Evolutionary conservation across 2,888 invertebrate species (phyloP).

Genomic region (Drosophila meridiana): DNA sequence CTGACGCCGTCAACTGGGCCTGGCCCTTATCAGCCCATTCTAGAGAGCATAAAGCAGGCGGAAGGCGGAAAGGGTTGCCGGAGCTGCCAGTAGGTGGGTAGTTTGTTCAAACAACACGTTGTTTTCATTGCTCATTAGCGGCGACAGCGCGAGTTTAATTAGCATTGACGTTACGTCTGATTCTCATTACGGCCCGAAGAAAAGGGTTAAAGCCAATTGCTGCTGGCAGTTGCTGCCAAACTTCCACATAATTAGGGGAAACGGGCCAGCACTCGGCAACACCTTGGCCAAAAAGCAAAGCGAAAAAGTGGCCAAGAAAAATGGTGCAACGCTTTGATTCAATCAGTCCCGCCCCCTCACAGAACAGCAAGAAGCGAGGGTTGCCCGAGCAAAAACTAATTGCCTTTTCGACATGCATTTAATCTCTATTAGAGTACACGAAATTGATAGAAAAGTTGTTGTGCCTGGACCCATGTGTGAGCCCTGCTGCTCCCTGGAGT

Average conservation of each 20-base stretch:
- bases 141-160: constrained; percentile 81
- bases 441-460: constrained; percentile 72
- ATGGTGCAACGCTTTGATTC: constrained; percentile 76
- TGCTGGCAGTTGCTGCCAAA: constrained; percentile 57
- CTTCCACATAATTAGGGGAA: constrained; percentile 40
- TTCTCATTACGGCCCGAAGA: constrained; percentile 43
- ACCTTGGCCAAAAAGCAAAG: constrained; percentile 56
- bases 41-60: constrained; percentile 14
- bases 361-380: constrained; percentile 29
- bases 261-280: constrained; percentile 38
- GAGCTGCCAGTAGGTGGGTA: constrained; percentile 1
- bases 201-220: constrained; percentile 70
- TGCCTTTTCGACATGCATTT: constrained; percentile 84
- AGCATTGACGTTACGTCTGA: constrained; percentile 73
- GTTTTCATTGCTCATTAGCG: constrained; percentile 84
- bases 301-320: constrained; percentile 41
- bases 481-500: constrained; percentile 46
- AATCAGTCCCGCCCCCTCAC: constrained; percentile 43
- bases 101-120: constrained; percentile 78
- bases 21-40: constrained; percentile 73
- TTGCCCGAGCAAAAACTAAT: constrained; percentile 74
- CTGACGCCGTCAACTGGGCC: constrained; percentile 67
- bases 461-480: constrained; percentile 53
- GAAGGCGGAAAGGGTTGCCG: not conserved
- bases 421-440: constrained; percentile 82